phyloP scores from a whole-genome alignment of 2,888 invertebrate genomes.

The Lasioglossum villosulum region DNA sequence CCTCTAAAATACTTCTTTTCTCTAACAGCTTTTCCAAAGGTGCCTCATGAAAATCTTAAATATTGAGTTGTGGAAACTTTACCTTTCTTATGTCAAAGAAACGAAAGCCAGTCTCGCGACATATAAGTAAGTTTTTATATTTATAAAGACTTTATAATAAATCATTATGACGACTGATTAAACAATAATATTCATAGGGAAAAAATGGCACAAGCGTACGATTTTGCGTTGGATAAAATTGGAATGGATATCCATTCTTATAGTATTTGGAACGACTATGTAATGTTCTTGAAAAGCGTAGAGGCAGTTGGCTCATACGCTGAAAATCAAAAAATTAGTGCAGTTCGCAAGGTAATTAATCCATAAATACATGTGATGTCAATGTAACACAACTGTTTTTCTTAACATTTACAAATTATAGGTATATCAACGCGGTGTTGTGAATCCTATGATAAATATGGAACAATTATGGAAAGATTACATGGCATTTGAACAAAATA shows the following conservation, averaged over 20 bases:
- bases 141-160: slow-evolving; percentile 13
- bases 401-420: slow-evolving; percentile 76
- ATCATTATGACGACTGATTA: slow-evolving; percentile 21
- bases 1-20: slow-evolving; percentile 77
- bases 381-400: not conserved
- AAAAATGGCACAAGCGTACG: slow-evolving; percentile 99
- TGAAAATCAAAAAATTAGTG: slow-evolving; percentile 99
- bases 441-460: slow-evolving; percentile 98
- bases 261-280: slow-evolving; percentile 99
- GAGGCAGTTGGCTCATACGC: slow-evolving; percentile 99
- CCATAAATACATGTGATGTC: not conserved
- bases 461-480: slow-evolving; percentile 99
- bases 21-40: slow-evolving; percentile 95
- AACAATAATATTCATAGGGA: slow-evolving; percentile 88
- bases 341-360: slow-evolving; percentile 93
- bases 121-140: slow-evolving; percentile 91
- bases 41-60: slow-evolving; percentile 99
- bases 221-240: slow-evolving; percentile 99
- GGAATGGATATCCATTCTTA: slow-evolving; percentile 99
- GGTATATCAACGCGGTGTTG: slow-evolving; percentile 97
- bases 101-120: slow-evolving; percentile 97
- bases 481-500: slow-evolving; percentile 97
- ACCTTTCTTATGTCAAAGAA: slow-evolving; percentile 98
- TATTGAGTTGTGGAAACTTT: slow-evolving; percentile 99
- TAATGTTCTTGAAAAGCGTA: slow-evolving; percentile 97